Evolutionary conservation across 2,797 vertebrate species (phyloP).

Genomic region (Pelodytes ibericus): DNA sequence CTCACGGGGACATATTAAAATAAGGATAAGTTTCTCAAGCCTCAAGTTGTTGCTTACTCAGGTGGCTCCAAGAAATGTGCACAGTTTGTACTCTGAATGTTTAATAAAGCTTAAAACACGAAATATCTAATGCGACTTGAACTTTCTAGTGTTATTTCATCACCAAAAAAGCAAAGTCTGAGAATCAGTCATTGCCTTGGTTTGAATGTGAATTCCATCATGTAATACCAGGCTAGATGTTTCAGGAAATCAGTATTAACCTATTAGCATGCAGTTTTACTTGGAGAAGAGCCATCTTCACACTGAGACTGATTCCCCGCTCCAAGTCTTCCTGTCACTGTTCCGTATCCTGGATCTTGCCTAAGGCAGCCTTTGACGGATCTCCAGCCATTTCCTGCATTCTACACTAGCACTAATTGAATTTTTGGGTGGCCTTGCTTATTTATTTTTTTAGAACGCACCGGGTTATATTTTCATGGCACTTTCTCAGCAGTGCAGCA

Average conservation of each 20-base stretch:
- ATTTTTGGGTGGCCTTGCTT: slow-evolving; percentile 99
- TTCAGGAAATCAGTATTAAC: slow-evolving; percentile 73
- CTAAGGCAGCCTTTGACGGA: slow-evolving; percentile 77
- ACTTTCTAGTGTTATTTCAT: slow-evolving; percentile 70
- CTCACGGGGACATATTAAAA: slow-evolving; percentile 56
- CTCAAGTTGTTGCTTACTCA: slow-evolving; percentile 65
- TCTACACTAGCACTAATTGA: slow-evolving; percentile 94
- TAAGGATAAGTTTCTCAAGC: slow-evolving; percentile 44
- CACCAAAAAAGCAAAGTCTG: slow-evolving; percentile 64
- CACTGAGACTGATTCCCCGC: slow-evolving; percentile 69
- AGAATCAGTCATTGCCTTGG: slow-evolving; percentile 65
- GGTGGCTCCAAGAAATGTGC: slow-evolving; percentile 67
- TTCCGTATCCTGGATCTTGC: slow-evolving; percentile 73
- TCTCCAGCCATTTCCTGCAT: slow-evolving; percentile 91
- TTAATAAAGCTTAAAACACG: slow-evolving; percentile 70
- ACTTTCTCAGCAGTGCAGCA: slow-evolving; percentile 94
- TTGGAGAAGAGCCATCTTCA: slow-evolving; percentile 75
- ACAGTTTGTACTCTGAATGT: slow-evolving; percentile 67
- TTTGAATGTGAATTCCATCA: slow-evolving; percentile 70
- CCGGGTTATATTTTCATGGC: slow-evolving; percentile 96
- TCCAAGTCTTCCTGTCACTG: slow-evolving; percentile 75
- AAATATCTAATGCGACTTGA: slow-evolving; percentile 68
- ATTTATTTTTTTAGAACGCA: slow-evolving; percentile 98
- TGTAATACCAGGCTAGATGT: slow-evolving; percentile 70
- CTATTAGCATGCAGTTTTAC: slow-evolving; percentile 76